Evolutionary conservation across 1,140 invertebrate genomes (phyloP).

Genomic region (Heliconius melpomene): DNA sequence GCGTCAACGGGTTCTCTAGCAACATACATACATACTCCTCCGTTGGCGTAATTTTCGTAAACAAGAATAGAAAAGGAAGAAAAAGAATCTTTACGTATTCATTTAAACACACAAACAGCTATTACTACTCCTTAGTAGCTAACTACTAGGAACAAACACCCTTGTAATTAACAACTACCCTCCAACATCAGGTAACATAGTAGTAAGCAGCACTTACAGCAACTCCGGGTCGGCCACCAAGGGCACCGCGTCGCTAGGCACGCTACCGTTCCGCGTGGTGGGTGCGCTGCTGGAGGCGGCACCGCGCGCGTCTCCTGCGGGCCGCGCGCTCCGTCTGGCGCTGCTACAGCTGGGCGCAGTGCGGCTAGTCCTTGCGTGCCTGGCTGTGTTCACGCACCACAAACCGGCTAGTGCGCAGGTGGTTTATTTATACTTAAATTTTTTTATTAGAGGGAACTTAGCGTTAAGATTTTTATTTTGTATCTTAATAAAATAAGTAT

Average conservation of each 20-base stretch:
- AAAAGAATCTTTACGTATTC: no score
- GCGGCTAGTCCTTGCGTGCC: constrained; percentile 91
- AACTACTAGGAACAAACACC: no score
- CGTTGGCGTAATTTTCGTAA: no score
- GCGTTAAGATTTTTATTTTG: no score
- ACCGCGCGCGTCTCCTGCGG: constrained; percentile 91
- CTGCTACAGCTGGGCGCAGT: constrained; percentile 92
- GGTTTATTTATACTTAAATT: background rate
- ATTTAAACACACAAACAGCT: no score
- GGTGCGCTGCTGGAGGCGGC: constrained; percentile 90
- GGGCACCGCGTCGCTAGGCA: constrained; percentile 87
- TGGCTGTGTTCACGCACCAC: constrained; percentile 95
- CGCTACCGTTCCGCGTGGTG: constrained; percentile 93
- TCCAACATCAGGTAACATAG: constrained; percentile 54
- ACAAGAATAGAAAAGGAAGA: no score
- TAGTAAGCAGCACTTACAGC: constrained; percentile 47
- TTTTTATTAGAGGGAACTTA: background rate
- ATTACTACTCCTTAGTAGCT: no score
- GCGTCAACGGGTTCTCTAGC: no score
- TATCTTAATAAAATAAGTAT: no score
- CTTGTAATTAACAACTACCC: background rate
- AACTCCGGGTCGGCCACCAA: constrained; percentile 9
- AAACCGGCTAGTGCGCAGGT: constrained; percentile 64
- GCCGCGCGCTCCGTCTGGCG: constrained; percentile 87
- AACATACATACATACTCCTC: no score